Evolutionary conservation across 2,113 vertebrate species (phyloP).

Genomic region (Rostratula benghalensis): DNA sequence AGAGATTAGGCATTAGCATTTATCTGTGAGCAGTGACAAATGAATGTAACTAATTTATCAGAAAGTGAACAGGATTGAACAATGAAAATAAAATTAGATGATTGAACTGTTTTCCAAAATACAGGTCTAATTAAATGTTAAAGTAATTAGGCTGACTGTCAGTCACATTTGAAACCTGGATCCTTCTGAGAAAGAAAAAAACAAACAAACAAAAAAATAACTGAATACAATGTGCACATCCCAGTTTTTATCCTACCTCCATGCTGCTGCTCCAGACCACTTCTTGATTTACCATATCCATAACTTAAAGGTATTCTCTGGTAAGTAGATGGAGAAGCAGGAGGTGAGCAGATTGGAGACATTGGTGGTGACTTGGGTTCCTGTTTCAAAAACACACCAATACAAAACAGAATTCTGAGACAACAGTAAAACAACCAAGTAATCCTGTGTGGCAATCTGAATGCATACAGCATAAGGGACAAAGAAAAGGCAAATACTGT

Average conservation of each 20-base stretch:
- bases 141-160: conserved; percentile 39
- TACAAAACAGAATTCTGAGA: conserved; percentile 45
- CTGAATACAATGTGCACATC: neutral
- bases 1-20: neutral
- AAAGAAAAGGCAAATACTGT: neutral
- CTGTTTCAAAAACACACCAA: conserved; percentile 74
- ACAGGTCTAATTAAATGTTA: conserved; percentile 43
- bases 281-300: conserved; percentile 79
- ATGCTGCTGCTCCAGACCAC: conserved; percentile 78
- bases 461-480: accelerated
- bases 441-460: neutral
- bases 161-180: conserved; percentile 33
- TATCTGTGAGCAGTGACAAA: neutral
- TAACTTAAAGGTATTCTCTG: conserved; percentile 76
- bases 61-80: neutral
- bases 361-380: conserved; percentile 81
- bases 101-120: conserved; percentile 28
- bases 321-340: conserved; percentile 83
- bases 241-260: conserved; percentile 68
- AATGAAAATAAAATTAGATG: conserved; percentile 34
- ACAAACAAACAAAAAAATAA: neutral
- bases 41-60: conserved; percentile 36
- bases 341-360: conserved; percentile 84
- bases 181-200: neutral
- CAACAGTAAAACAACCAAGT: neutral